Base-by-base conservation (phyloP, 2,888 invertebrate species). In the Craniophora ligustri region DNA sequence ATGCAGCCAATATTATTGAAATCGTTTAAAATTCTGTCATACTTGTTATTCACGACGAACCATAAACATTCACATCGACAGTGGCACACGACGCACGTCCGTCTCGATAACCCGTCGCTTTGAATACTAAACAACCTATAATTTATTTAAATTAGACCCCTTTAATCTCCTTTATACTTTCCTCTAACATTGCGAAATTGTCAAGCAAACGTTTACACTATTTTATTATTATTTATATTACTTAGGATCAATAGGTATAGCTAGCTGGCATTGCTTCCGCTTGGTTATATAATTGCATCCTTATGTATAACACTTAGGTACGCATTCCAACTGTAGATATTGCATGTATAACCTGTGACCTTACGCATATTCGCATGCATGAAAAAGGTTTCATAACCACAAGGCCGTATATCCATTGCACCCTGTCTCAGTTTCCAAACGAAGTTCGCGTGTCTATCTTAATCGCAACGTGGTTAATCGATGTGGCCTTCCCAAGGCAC, bases 31-130 rank as follows among this genome's bases (percentile, higher is more conserved):
- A 75, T 78, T 78, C 74, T 71, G 65, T 58, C 56, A 67, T 60
- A 69, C 68, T 88, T 87, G 61, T 67, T 84, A 89, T 89, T 85
- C 88, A 82, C 68, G 62, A 67, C 58, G 81, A 73, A 75, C 75
- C 78, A 70, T 77, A 77, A 68, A 73, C 76, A 84, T 83, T 84
- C 74, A 75, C 81, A 85, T 81, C 79, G 72, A 73, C 74, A 72
- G 78, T 76, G 87, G 92, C 92, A 92, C 92, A 90, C 91, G 92
- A 87, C 92, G 55, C 90, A 91, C 91, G 92, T 89, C 86, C 84
- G 81, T 75, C 78, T 76, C 51, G 65, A 62, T 84, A 80, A 71
- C 69, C 31, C 65, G 77, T 67, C 76, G 62, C 72, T 72, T 79
- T 78, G 91, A 89, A 92, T 92, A 81, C 70, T 67, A 78, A 83